These are phyloP conservation scores for Abscondita cerata DNA, from an alignment of 2,888 invertebrate species.

Conservation along the genomic window DNA sequence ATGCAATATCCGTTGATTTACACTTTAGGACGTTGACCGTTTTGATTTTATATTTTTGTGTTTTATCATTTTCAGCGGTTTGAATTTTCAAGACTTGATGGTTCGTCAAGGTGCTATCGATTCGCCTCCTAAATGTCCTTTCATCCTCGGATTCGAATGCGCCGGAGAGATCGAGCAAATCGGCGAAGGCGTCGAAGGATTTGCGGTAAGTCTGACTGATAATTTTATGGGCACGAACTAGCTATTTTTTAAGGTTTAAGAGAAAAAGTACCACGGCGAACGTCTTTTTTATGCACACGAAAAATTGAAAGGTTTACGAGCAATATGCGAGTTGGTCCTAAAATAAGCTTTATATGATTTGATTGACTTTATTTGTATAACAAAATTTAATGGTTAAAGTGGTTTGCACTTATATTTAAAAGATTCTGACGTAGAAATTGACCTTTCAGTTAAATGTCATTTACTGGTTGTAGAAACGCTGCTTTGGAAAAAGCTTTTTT, in stretches of 20 bases:
- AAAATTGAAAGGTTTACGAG: constrained; percentile 3
- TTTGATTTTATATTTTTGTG: constrained; percentile 50
- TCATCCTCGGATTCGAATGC: constrained; percentile 88
- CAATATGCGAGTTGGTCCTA: too few species aligned
- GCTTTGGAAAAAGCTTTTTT: too few species aligned
- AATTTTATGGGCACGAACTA: constrained; percentile 5
- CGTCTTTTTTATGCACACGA: constrained; percentile 3
- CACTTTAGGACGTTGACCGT: constrained; percentile 1
- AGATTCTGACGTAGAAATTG: too few species aligned
- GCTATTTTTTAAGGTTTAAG: constrained; percentile 1
- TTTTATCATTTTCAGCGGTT: constrained; percentile 83
- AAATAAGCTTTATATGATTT: too few species aligned
- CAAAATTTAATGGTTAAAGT: too few species aligned
- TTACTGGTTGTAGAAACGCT: too few species aligned
- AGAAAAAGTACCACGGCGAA: constrained; percentile 5
- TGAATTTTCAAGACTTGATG: constrained; percentile 91
- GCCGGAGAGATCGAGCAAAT: constrained; percentile 82
- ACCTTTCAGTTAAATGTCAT: too few species aligned
- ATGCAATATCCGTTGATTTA: constrained; percentile 14
- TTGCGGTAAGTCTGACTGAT: constrained; percentile 65
- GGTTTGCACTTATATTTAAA: too few species aligned
- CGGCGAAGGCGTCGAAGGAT: constrained; percentile 79
- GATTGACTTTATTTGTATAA: too few species aligned
- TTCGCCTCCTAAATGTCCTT: constrained; percentile 87
- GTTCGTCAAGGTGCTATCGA: constrained; percentile 87